Evolutionary conservation across 2,113 vertebrate genomes (phyloP), one percentile per base, ranked within the genome.

Genomic region (Castor canadensis): DNA sequence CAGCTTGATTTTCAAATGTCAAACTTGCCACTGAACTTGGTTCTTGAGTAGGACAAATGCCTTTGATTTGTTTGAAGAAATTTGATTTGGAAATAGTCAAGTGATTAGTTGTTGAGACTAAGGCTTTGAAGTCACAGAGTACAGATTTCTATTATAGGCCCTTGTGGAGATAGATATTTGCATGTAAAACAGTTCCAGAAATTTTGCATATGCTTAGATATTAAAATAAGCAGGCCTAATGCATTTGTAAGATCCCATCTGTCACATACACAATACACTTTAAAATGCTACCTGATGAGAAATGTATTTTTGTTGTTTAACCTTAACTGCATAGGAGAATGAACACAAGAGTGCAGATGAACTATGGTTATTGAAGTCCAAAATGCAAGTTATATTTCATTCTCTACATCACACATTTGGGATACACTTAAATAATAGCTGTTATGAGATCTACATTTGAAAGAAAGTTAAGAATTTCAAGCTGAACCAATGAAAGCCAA

Each of bases 11-110:
- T 97, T 96, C 58, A 96, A 97, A 96, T 96, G 94, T 96, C 96
- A 97, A 67, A 95, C 95, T 94, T 98, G 94, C 96, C 90, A 73
- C n/a, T 82, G 75, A 96, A 94, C 95, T 97, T 95, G 84, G 1
- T 91, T 89, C 96, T 96, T 73, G 76, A 71, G 91, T 69, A 96
- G 93, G 92, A 97, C 96, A 97, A 98, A 96, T 35, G 94, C 81
- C 94, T 98, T 97, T 97, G 96, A 97, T 97, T 98, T 98, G 94
- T 97, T 97, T 97, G 93, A 98, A 98, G 90, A 96, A 96, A 97
- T 97, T 83, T 88, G 92, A 97, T 98, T 98, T 97, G 96, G 97
- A 98, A 98, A 98, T 98, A 98, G 97, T 93, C 69, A 95, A 93
- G 91, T 96, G 91, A 97, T 97, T 96, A 97, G 97, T 58, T 96